Percentiles rank a stretch among this genome's conserved stretches.
Evolutionary conservation across 2,113 vertebrate species (phyloP).

Genomic region (Planiliza haematocheilus): DNA sequence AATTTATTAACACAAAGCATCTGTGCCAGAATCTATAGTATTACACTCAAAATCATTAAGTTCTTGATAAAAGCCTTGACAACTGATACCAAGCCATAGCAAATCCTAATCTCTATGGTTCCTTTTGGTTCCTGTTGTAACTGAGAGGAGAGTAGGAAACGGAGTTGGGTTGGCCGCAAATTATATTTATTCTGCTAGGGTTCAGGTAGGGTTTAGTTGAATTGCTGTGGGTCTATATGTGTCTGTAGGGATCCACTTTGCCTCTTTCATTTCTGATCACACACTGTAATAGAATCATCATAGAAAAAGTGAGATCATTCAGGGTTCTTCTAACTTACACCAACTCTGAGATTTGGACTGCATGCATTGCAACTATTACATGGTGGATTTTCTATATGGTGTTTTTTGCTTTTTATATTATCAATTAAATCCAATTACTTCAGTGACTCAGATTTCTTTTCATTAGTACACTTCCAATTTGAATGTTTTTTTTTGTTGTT

Average conservation of each 20-base stretch:
- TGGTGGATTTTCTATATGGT: too few relatives aligned
- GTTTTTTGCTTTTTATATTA: too few relatives aligned
- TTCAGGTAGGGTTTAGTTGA: neutral
- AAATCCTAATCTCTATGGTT: neutral
- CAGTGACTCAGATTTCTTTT: too few relatives aligned
- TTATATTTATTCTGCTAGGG: neutral
- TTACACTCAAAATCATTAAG: too few relatives aligned
- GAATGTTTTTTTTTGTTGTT: too few relatives aligned
- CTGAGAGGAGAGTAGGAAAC: neutral
- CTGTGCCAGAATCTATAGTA: neutral
- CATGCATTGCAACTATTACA: too few relatives aligned
- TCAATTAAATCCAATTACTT: too few relatives aligned
- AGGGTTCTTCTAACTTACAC: too few relatives aligned
- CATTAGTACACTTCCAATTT: too few relatives aligned
- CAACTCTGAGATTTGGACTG: too few relatives aligned
- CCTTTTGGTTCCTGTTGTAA: neutral
- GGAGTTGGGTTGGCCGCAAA: neutral
- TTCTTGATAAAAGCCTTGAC: neutral
- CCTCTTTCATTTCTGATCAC: neutral
- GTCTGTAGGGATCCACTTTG: neutral
- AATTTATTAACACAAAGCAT: neutral
- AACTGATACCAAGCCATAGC: neutral
- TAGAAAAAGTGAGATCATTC: too few relatives aligned
- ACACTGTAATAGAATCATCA: neutral
- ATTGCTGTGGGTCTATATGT: neutral